Evolutionary conservation across 1,140 invertebrate genomes (phyloP).

Genomic region (Trichogramma pretiosum): DNA sequence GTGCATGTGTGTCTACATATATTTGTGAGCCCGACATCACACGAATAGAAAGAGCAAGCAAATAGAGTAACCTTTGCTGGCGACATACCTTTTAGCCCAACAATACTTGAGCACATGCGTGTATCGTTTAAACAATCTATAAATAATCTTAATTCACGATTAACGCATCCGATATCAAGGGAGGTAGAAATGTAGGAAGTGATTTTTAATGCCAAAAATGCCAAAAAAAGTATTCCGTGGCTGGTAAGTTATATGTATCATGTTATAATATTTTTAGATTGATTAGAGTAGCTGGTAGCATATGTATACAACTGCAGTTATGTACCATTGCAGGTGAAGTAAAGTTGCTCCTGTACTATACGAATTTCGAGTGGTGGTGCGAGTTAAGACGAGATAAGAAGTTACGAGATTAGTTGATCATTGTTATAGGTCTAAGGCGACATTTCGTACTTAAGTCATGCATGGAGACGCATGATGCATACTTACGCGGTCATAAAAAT

Average conservation of each 20-base stretch:
- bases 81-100: too few species aligned
- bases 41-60: background rate
- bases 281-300: slow-evolving; percentile 5
- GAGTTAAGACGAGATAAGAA: slow-evolving; percentile 3
- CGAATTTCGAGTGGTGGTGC: too few species aligned
- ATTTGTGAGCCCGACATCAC: too few species aligned
- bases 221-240: slow-evolving; percentile 1
- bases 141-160: slow-evolving; percentile 25
- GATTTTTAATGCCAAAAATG: slow-evolving; percentile 15
- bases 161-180: slow-evolving; percentile 21
- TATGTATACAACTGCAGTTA: too few species aligned
- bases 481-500: too few species aligned
- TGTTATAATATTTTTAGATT: slow-evolving; percentile 18
- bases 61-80: too few species aligned
- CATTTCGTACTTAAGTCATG: background rate
- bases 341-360: too few species aligned
- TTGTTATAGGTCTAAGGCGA: slow-evolving; percentile 3
- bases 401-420: slow-evolving; percentile 12
- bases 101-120: too few species aligned
- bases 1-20: too few species aligned
- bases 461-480: background rate
- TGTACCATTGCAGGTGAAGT: too few species aligned
- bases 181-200: background rate
- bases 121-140: slow-evolving; percentile 21
- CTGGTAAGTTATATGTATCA: slow-evolving; percentile 13